phyloP scores from a whole-genome alignment of 2,113 vertebrate genomes.

The Hepsetus odoe region DNA sequence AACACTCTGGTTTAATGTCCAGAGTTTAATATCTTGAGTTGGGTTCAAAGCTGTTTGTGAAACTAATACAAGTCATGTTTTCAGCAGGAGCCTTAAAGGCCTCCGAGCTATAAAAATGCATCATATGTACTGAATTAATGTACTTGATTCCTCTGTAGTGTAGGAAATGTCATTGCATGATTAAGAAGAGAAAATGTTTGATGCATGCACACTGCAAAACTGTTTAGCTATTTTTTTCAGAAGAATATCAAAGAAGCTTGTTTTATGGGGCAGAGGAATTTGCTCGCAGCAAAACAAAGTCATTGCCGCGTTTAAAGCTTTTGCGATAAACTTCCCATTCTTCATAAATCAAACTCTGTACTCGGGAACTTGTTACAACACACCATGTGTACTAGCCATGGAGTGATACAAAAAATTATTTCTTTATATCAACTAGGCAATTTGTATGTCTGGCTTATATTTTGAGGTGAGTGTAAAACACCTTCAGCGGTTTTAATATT shows the following conservation, averaged over 20 bases:
- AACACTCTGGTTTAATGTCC: too few species aligned
- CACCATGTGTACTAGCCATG: not conserved
- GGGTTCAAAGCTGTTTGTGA: conserved; percentile 68
- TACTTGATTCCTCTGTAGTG: conserved; percentile 15
- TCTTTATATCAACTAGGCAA: not conserved
- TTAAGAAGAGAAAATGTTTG: conserved; percentile 21
- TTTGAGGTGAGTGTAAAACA: too few species aligned
- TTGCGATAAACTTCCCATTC: conserved; percentile 18
- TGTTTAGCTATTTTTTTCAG: conserved; percentile 8
- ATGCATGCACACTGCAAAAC: conserved; percentile 9
- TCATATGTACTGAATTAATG: conserved; percentile 23
- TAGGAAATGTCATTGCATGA: conserved; percentile 42
- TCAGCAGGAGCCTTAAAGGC: conserved; percentile 24
- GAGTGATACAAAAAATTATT: not conserved
- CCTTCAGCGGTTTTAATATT: too few species aligned
- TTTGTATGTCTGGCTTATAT: not conserved
- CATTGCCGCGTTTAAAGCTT: conserved; percentile 31
- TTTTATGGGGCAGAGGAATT: conserved; percentile 66
- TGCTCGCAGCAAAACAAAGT: conserved; percentile 50
- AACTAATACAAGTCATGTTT: conserved; percentile 70
- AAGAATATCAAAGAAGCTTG: conserved; percentile 35
- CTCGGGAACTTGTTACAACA: conserved; percentile 1
- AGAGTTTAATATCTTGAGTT: conserved; percentile 5
- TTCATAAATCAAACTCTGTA: conserved; percentile 24
- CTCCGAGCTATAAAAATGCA: conserved; percentile 21